These are phyloP conservation scores for Ploceus nigricollis DNA, from an alignment of 2,113 vertebrate genomes.

Conservation along the genomic window DNA sequence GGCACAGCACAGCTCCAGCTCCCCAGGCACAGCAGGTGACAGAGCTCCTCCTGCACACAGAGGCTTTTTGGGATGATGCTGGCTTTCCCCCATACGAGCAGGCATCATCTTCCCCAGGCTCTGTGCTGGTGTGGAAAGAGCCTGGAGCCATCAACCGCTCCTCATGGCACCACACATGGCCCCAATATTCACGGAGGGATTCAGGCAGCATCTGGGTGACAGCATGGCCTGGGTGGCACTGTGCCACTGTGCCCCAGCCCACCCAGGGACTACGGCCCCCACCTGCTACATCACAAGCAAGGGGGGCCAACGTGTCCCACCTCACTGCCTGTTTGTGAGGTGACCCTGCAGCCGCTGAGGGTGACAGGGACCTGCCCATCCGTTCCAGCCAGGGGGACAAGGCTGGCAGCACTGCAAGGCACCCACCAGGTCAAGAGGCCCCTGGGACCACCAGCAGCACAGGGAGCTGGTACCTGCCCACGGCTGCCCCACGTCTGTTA, in stretches of 20 bases:
- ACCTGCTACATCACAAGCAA: neutral
- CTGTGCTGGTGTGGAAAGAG: neutral
- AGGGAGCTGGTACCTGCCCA: neutral
- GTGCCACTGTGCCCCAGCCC: fast-evolving
- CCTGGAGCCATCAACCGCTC: neutral
- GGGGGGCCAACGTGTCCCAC: fast-evolving
- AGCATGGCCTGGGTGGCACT: neutral
- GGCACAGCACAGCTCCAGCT: fast-evolving
- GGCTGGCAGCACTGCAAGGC: neutral
- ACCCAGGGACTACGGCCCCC: fast-evolving
- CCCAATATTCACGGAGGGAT: neutral
- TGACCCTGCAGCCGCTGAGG: neutral
- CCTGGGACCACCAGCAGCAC: neutral
- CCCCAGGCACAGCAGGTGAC: fast-evolving
- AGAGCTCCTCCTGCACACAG: neutral
- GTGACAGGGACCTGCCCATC: neutral
- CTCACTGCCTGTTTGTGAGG: fast-evolving
- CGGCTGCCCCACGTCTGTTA: fast-evolving
- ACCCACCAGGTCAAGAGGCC: neutral
- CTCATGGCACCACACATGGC: fast-evolving
- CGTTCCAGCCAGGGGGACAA: fast-evolving
- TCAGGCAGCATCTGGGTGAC: neutral
- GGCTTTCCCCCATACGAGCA: fast-evolving
- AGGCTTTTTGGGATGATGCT: neutral
- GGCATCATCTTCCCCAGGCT: neutral